These are phyloP conservation scores for Zenarchopterus dispar DNA, from an alignment of 2,797 vertebrate species.

Conservation along the genomic window DNA sequence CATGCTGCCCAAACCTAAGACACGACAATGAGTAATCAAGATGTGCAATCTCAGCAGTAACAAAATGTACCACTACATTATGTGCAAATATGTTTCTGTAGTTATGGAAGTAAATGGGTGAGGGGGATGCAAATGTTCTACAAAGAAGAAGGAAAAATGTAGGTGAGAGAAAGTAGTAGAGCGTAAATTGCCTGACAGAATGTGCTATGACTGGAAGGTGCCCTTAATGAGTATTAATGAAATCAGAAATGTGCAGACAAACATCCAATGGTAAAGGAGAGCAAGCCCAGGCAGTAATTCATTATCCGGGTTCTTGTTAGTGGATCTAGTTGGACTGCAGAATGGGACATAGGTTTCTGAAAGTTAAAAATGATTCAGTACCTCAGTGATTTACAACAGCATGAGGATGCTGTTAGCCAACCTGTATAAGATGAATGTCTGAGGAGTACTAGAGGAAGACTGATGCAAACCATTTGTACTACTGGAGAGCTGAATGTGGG, in stretches of 20 bases:
- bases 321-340: constrained; percentile 54
- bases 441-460: constrained; percentile 45
- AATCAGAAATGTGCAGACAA: constrained; percentile 69
- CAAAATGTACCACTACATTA: not conserved
- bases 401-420: constrained; percentile 66
- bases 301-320: constrained; percentile 56
- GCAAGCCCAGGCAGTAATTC: constrained; percentile 62
- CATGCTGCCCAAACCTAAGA: not conserved
- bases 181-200: constrained; percentile 54
- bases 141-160: constrained; percentile 37
- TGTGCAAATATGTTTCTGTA: not conserved
- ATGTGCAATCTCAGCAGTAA: not conserved
- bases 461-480: constrained; percentile 45
- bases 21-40: not conserved
- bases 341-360: constrained; percentile 55
- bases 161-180: constrained; percentile 46
- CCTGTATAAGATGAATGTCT: constrained; percentile 72
- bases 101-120: constrained; percentile 2
- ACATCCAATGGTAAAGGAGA: constrained; percentile 58
- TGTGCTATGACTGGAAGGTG: constrained; percentile 59
- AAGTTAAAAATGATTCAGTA: constrained; percentile 82
- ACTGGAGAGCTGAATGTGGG: constrained; percentile 5
- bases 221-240: constrained; percentile 78
- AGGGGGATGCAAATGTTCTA: constrained; percentile 32
- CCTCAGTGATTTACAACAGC: constrained; percentile 80